Conservation (phyloP, 2,113 vertebrate genomes). For the Ailuropoda melanoleuca region DNA sequence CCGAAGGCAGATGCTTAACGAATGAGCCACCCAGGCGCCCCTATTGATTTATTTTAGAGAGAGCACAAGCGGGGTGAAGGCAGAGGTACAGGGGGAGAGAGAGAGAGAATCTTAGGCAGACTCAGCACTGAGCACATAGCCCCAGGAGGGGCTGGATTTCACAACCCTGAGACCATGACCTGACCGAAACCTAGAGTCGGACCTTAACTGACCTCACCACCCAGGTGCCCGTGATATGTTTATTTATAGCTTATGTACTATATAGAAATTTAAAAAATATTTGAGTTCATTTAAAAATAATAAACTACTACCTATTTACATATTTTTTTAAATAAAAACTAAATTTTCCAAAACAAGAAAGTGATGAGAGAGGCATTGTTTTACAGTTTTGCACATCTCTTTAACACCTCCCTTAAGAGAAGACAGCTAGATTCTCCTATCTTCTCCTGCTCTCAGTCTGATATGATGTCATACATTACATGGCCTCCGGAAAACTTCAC, state of each 20-base stretch:
- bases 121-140: neutral
- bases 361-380: neutral
- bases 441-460: neutral
- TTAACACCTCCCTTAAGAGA: neutral
- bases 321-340: neutral
- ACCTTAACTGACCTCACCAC: neutral
- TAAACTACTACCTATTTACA: neutral
- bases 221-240: neutral
- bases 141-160: neutral
- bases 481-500: neutral
- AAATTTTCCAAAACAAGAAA: neutral
- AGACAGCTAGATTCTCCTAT: neutral
- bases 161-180: neutral
- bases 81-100: neutral
- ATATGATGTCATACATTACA: no score
- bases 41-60: neutral
- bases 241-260: neutral
- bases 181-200: neutral
- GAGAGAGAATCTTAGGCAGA: neutral
- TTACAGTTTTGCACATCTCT: neutral
- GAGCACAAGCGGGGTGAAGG: fast-evolving
- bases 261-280: neutral
- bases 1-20: no score
- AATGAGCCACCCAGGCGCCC: no score
- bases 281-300: conserved; percentile 2